These are phyloP conservation scores for Halcyon senegalensis DNA, from an alignment of 2,113 vertebrate species.

Conservation along the genomic window DNA sequence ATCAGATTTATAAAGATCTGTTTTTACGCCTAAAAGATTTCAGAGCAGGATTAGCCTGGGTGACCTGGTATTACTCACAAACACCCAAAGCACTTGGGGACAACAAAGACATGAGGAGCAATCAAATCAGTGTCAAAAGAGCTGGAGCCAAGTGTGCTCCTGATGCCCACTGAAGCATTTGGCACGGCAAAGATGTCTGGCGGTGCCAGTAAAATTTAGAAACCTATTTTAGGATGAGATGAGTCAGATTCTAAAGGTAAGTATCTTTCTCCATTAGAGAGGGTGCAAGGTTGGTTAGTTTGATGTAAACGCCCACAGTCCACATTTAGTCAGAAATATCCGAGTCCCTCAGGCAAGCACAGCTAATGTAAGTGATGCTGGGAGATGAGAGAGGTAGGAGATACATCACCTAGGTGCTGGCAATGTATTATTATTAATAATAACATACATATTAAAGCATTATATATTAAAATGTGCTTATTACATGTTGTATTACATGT, in stretches of 20 bases:
- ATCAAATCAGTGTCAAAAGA: neutral
- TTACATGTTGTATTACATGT: neutral
- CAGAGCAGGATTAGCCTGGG: neutral
- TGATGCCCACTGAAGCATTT: neutral
- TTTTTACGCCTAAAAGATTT: neutral
- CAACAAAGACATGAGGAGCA: neutral
- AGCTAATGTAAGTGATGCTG: neutral
- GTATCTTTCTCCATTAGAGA: neutral
- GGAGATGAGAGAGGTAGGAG: neutral
- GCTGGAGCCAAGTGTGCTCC: neutral
- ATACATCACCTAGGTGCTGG: neutral
- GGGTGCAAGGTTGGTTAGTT: neutral
- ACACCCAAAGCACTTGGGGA: neutral
- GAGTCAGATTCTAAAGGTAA: neutral
- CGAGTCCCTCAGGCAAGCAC: neutral
- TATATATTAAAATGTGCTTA: neutral
- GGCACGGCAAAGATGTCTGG: neutral
- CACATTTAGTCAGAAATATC: neutral
- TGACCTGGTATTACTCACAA: neutral
- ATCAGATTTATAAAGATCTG: neutral
- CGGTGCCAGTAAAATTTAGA: neutral
- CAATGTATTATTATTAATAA: neutral
- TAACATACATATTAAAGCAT: neutral
- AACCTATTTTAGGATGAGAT: neutral
- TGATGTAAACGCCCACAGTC: neutral